A percentile compares a stretch with the other conserved stretches of the same genome.
These are phyloP conservation scores for Phrynosoma blainvillii DNA, from an alignment of 2,113 vertebrate species.

Conservation along the genomic window DNA sequence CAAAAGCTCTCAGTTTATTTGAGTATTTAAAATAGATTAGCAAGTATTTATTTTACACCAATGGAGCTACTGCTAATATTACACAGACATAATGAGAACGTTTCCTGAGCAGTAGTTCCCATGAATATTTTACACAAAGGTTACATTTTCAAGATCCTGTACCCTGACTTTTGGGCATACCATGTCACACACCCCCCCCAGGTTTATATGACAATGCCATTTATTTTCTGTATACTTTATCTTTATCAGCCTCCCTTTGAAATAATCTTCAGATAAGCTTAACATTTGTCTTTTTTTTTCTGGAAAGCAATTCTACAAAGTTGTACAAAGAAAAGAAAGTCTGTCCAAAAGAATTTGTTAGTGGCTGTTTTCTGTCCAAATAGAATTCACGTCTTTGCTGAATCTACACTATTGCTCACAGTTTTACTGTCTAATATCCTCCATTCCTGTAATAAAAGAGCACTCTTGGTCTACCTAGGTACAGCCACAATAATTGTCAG, in stretches of 20 bases:
- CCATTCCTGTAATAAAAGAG: neutral
- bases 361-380: neutral
- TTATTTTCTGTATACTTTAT: conserved; percentile 71
- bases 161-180: conserved; percentile 34
- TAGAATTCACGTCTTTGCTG: neutral
- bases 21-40: conserved; percentile 25
- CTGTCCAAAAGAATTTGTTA: neutral
- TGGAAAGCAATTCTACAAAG: conserved; percentile 73
- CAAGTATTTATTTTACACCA: conserved; percentile 47
- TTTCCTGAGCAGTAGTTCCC: conserved; percentile 19
- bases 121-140: conserved; percentile 7
- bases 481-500: neutral
- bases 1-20: conserved; percentile 4
- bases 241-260: conserved; percentile 71
- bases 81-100: conserved; percentile 32
- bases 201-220: conserved; percentile 37
- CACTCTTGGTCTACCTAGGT: neutral
- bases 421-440: neutral
- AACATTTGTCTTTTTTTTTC: conserved; percentile 71
- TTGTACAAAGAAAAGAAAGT: conserved; percentile 66
- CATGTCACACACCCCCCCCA: conserved; percentile 22
- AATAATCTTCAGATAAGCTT: conserved; percentile 67
- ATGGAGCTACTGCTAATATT: conserved; percentile 29
- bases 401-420: neutral
- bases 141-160: conserved; percentile 24